Conservation (phyloP, 2,888 invertebrate genomes). For the Erebia palarica region DNA sequence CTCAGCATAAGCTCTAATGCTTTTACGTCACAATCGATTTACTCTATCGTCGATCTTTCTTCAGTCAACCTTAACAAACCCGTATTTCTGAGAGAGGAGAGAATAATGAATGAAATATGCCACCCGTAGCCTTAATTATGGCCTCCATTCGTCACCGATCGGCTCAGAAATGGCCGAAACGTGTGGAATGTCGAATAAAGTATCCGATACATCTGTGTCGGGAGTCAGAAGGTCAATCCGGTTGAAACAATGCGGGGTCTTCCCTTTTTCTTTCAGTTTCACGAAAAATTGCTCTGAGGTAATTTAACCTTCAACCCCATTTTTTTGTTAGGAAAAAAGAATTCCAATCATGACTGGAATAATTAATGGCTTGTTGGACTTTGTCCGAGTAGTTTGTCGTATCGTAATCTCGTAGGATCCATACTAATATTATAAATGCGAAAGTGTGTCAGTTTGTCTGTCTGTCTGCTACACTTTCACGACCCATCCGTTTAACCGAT, state of each 20-base stretch:
- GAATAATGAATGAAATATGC: constrained; percentile 39
- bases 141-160: constrained; percentile 38
- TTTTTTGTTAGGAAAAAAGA: too few species aligned
- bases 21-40: neutral
- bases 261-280: constrained; percentile 15
- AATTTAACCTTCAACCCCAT: neutral
- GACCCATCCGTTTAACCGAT: too few species aligned
- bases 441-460: too few species aligned
- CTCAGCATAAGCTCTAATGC: neutral
- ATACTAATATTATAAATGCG: too few species aligned
- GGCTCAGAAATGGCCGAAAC: constrained; percentile 38
- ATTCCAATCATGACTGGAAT: too few species aligned
- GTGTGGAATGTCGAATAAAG: constrained; percentile 36
- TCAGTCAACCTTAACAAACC: constrained; percentile 11
- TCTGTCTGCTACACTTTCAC: too few species aligned
- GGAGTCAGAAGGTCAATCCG: constrained; percentile 34
- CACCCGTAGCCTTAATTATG: constrained; percentile 36
- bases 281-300: neutral
- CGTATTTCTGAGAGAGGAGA: constrained; percentile 24
- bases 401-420: too few species aligned
- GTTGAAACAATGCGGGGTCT: constrained; percentile 27
- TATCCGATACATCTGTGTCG: constrained; percentile 36
- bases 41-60: constrained; percentile 8
- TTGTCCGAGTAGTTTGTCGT: too few species aligned
- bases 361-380: too few species aligned